phyloP scores from a whole-genome alignment of 2,797 vertebrate species.

The Galaxias olidus region DNA sequence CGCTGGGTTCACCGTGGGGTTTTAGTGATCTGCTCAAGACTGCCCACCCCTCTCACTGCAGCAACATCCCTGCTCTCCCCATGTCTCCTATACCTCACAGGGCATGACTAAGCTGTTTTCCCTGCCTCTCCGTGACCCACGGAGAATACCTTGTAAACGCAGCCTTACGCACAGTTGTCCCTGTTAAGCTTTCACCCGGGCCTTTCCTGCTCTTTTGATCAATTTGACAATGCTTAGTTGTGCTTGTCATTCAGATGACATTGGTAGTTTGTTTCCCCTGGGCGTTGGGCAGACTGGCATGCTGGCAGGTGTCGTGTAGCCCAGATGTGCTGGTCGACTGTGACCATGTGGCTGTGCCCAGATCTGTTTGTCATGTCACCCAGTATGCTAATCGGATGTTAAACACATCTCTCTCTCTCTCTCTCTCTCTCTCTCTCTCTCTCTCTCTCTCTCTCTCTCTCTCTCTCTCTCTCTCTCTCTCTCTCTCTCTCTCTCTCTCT shows the following conservation, averaged over 20 bases:
- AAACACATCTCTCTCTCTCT: neutral
- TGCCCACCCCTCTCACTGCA: slow-evolving; percentile 14
- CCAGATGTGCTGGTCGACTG: slow-evolving; percentile 43
- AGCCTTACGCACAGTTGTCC: no score
- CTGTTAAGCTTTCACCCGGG: no score
- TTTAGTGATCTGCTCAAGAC: slow-evolving; percentile 4
- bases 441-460: neutral
- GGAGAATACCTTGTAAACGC: neutral
- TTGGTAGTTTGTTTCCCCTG: no score
- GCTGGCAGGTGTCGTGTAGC: slow-evolving; percentile 16
- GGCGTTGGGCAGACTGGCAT: neutral
- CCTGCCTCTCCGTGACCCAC: slow-evolving; percentile 5
- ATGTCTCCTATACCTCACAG: slow-evolving; percentile 13
- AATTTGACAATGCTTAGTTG: no score
- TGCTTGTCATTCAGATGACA: neutral
- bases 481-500: neutral
- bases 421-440: slow-evolving; percentile 9
- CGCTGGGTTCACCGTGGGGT: slow-evolving; percentile 2
- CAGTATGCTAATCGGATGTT: slow-evolving; percentile 17
- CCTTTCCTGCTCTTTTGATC: no score
- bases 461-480: slow-evolving; percentile 4
- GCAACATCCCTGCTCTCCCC: slow-evolving; percentile 3
- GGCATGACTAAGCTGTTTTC: slow-evolving; percentile 41
- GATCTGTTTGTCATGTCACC: slow-evolving; percentile 42
- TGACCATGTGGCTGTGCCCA: slow-evolving; percentile 15